Evolutionary conservation across 2,797 vertebrate species (phyloP).

Genomic region (Champsocephalus esox): DNA sequence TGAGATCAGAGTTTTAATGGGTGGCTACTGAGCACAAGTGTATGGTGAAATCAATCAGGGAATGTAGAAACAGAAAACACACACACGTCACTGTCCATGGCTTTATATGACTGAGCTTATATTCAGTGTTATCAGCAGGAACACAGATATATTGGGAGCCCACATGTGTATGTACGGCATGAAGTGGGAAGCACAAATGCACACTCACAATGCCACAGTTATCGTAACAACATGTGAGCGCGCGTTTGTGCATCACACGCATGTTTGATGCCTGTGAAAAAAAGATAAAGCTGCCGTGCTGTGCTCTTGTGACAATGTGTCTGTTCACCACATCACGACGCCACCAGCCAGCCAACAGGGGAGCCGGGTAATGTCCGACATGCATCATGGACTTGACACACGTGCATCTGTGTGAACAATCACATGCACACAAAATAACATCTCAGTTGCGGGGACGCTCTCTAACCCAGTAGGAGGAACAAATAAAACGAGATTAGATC

Average conservation of each 20-base stretch:
- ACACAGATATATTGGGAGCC: slow-evolving; percentile 4
- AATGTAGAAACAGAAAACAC: slow-evolving; percentile 62
- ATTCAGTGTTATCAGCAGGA: not conserved
- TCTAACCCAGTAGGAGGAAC: slow-evolving; percentile 24
- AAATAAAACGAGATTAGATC: slow-evolving; percentile 45
- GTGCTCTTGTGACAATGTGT: slow-evolving; percentile 46
- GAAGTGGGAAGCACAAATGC: slow-evolving; percentile 5
- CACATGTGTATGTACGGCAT: not conserved
- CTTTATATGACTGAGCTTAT: not conserved
- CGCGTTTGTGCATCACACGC: not conserved
- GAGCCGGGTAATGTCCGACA: slow-evolving; percentile 61
- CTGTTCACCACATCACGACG: slow-evolving; percentile 44
- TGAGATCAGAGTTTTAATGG: slow-evolving; percentile 92
- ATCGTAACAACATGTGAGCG: slow-evolving; percentile 1
- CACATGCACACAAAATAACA: slow-evolving; percentile 42
- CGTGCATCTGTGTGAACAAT: slow-evolving; percentile 31
- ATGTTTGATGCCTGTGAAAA: slow-evolving; percentile 9
- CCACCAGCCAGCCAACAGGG: slow-evolving; percentile 52
- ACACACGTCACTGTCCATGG: not conserved
- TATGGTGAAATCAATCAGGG: slow-evolving; percentile 90
- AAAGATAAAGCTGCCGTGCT: not conserved
- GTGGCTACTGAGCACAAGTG: slow-evolving; percentile 88
- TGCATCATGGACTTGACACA: slow-evolving; percentile 59
- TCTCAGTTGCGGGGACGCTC: slow-evolving; percentile 28
- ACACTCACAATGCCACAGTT: not conserved